These are phyloP conservation scores for Orchestes rusci DNA, from an alignment of 2,888 invertebrate species.

Conservation along the genomic window DNA sequence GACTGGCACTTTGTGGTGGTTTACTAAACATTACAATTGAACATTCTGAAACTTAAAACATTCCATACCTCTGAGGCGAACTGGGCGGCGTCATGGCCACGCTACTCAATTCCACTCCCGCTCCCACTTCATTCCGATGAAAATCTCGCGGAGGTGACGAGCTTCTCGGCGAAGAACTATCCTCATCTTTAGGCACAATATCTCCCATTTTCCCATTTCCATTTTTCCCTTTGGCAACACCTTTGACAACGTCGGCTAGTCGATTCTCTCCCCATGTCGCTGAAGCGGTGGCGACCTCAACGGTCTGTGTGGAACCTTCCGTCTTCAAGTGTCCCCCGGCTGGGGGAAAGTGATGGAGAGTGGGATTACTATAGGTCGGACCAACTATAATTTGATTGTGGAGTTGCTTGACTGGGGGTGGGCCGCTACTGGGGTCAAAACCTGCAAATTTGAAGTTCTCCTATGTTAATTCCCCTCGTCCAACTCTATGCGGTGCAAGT, in stretches of 20 bases:
- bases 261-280: slow-evolving; percentile 52
- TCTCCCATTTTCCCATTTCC: slow-evolving; percentile 29
- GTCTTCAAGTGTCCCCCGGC: slow-evolving; percentile 12
- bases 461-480: too few species aligned
- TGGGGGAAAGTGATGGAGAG: slow-evolving; percentile 8
- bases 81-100: slow-evolving; percentile 51
- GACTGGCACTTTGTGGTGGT: slow-evolving; percentile 3
- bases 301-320: slow-evolving; percentile 19
- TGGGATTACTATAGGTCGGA: slow-evolving; percentile 4
- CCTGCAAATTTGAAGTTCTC: slow-evolving; percentile 5
- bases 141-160: slow-evolving; percentile 37
- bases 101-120: slow-evolving; percentile 39
- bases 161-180: slow-evolving; percentile 34
- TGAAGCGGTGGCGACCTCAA: slow-evolving; percentile 10
- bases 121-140: slow-evolving; percentile 34
- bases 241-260: slow-evolving; percentile 72
- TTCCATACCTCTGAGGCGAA: slow-evolving; percentile 48
- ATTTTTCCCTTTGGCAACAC: slow-evolving; percentile 54
- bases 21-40: slow-evolving; percentile 5
- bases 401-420: slow-evolving; percentile 10
- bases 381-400: slow-evolving; percentile 3
- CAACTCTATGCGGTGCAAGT: too few species aligned
- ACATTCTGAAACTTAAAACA: not conserved
- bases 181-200: not conserved
- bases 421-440: slow-evolving; percentile 13